Evolutionary conservation across 2,888 invertebrate genomes (phyloP).

Genomic region (Merodon equestris): DNA sequence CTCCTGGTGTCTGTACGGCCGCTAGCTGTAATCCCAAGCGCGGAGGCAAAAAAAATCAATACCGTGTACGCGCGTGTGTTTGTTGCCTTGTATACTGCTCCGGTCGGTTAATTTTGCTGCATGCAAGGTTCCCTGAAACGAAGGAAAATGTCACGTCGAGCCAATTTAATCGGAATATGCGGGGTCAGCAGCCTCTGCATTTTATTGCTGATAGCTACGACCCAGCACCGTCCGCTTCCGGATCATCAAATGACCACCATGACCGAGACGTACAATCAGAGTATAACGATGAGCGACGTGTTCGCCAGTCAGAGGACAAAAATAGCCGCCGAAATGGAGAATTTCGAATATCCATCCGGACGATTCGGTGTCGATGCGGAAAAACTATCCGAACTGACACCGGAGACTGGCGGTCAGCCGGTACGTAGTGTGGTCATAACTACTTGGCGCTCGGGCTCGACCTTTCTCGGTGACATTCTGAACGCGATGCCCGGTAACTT

Average conservation of each 20-base stretch:
- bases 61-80: slow-evolving; percentile 17
- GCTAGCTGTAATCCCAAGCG: neutral
- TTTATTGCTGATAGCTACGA: slow-evolving; percentile 78
- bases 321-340: slow-evolving; percentile 81
- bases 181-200: slow-evolving; percentile 78
- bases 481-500: slow-evolving; percentile 91
- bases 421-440: slow-evolving; percentile 88
- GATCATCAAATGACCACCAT: slow-evolving; percentile 67
- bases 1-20: neutral
- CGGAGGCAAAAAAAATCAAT: slow-evolving; percentile 57
- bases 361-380: slow-evolving; percentile 80
- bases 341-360: slow-evolving; percentile 82
- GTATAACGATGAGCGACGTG: slow-evolving; percentile 81
- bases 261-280: slow-evolving; percentile 74
- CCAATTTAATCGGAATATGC: slow-evolving; percentile 78
- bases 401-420: slow-evolving; percentile 85
- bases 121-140: slow-evolving; percentile 42
- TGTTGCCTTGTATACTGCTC: neutral
- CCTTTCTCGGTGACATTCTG: slow-evolving; percentile 91
- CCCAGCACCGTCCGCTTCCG: slow-evolving; percentile 77
- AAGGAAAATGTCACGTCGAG: slow-evolving; percentile 76
- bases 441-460: slow-evolving; percentile 95
- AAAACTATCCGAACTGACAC: slow-evolving; percentile 84
- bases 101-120: slow-evolving; percentile 8
- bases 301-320: slow-evolving; percentile 81